Base-by-base conservation (phyloP, 2,888 invertebrate species). In the Cistogaster globosa region DNA sequence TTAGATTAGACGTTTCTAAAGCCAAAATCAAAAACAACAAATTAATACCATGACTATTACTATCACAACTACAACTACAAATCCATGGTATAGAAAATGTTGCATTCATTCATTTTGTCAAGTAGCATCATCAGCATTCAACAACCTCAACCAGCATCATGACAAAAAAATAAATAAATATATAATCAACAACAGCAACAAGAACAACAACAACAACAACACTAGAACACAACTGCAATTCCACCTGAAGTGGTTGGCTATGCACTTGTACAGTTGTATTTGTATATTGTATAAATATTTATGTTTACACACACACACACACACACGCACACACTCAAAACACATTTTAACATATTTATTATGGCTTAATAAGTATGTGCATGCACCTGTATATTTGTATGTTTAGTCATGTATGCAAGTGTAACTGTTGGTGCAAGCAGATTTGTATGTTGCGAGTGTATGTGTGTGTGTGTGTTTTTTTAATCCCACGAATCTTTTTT, bases 71-170 rank as follows among this genome's bases (percentile, higher is more conserved):
- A 75, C 78, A 12, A 11, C 22, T 55, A 68, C 36, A 18, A 69
- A 58, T 11, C 38, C 68, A 38, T 32, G 62, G 67, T 84, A 81
- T 77, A 72, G 78, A 82, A 82, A 85, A 85, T 85, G 85, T 85
- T 82, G 85, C 85, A 85, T 85, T 85, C 85, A 85, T 85, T 85
- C 85, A 85, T 82, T 85, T 85, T 85, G 85, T 85, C 85, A 85
- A 85, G 85, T 85, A 78, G 85, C 85, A 85, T 85, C 85, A 85
- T 85, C 85, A 85, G 85, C 82, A 85, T 85, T 82, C 85, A 85
- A 85, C 82, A 85, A 82, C 78, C 82, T 85, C 58, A 85, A 82
- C 82, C 85, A 85, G 78, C 85, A 82, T 75, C 67, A 77, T 68
- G 81, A 68, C n/a, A 72, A 77, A 57, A 62, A 68, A 62, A 77